Evolutionary conservation across 1,140 invertebrate species (phyloP), one percentile per base, ranked within the genome.

Genomic region (Heliconius eleuchia): DNA sequence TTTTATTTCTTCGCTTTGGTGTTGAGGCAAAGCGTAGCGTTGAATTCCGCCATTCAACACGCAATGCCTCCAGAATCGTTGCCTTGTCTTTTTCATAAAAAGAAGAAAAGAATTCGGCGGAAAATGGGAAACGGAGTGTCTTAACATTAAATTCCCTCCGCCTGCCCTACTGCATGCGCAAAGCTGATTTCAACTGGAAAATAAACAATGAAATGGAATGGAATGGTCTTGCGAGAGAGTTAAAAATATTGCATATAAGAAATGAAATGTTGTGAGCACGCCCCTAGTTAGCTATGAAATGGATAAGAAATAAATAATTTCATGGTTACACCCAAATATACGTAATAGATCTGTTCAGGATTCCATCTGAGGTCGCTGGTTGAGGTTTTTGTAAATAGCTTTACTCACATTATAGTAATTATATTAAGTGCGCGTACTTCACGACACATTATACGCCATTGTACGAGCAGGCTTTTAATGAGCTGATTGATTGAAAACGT

Each of bases 321-420:
- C 80, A 84, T 83, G 83, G 85, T 80, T 80, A 75, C 75, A 79
- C 73, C 79, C 80, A 81, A 86, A 85, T 77, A 74, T 78, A 76
- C 74, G 77, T 83, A 84, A 87, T 83, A 82, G 73, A 78, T 46
- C 76, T 74, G 46, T 57, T 73, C 80, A 73, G 82, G 83, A 88
- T 87, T 88, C 84, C 77, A 57, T 73, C 46, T 34, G 42, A 76
- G 46, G 74, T 46, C 74, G 57, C 74, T 16, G 19, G 66, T 30
- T 76, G 30, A 66, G 74, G 55, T 11, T 46, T 37, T 76, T 30
- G 66, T 70, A 76, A 76, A 42, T 76, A 66, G 55, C 23, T 76
- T 27, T 70, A 76, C 55, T 37, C 27, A 60, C 30, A 76, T 74
- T 76, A 34, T 8, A 50, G 50, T 76, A 79, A 79, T 79, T 76